These are phyloP conservation scores for Pristionchus japonicus DNA, from an alignment of 2,888 invertebrate species.

Conservation along the genomic window DNA sequence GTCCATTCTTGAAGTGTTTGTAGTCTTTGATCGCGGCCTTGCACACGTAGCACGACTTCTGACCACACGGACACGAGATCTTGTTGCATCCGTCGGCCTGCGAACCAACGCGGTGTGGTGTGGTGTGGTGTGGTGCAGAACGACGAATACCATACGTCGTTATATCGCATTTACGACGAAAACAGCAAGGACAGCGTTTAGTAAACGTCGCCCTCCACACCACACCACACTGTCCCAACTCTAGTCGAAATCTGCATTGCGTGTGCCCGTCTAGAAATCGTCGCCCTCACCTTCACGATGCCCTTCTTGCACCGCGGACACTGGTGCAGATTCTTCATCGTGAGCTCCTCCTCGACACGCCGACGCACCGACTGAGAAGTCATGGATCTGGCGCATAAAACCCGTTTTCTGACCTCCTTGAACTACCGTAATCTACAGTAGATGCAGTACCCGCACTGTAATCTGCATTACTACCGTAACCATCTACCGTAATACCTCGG, in stretches of 20 bases:
- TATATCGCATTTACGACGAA: too few species aligned
- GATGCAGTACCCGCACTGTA: too few species aligned
- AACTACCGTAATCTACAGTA: too few species aligned
- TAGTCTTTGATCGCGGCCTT: slow-evolving; percentile 71
- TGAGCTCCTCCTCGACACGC: slow-evolving; percentile 38
- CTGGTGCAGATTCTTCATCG: not conserved
- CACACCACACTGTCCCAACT: not conserved
- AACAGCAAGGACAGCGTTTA: too few species aligned
- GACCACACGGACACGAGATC: slow-evolving; percentile 80
- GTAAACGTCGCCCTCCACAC: too few species aligned
- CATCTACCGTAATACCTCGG: not conserved
- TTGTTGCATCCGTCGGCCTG: slow-evolving; percentile 79
- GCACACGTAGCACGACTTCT: slow-evolving; percentile 80
- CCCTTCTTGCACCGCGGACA: slow-evolving; percentile 30
- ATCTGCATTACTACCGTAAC: too few species aligned
- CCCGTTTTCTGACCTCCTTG: too few species aligned
- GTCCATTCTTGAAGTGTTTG: slow-evolving; percentile 43
- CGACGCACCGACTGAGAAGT: not conserved
- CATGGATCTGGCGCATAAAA: too few species aligned
- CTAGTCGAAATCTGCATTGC: not conserved
- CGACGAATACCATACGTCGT: too few species aligned
- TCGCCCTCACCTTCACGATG: slow-evolving; percentile 34
- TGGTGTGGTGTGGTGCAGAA: too few species aligned
- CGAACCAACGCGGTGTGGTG: too few species aligned
- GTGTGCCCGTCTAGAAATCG: not conserved